These are phyloP conservation scores for Alauda arvensis DNA, from an alignment of 2,797 vertebrate genomes.

Conservation along the genomic window DNA sequence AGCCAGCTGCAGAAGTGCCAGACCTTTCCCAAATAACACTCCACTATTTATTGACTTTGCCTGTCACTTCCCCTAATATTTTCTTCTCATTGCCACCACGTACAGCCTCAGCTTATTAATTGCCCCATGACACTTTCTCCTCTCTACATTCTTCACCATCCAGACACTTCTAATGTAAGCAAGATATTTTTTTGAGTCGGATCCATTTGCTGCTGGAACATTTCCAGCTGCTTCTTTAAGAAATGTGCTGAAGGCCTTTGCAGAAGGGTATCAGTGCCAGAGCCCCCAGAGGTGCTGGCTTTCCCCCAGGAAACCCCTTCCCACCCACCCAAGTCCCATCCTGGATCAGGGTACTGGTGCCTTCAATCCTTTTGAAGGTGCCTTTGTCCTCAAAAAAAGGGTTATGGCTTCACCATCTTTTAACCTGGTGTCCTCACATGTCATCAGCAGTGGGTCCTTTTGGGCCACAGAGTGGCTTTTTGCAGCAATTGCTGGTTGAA, in stretches of 20 bases:
- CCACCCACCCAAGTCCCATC: neutral
- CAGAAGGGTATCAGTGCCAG: neutral
- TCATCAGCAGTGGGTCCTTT: neutral
- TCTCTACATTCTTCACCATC: neutral
- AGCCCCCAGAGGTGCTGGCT: fast-evolving
- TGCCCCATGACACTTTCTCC: neutral
- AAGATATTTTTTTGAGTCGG: neutral
- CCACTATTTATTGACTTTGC: neutral
- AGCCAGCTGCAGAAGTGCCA: neutral
- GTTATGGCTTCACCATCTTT: neutral
- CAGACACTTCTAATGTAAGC: constrained; percentile 18
- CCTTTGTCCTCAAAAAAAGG: neutral
- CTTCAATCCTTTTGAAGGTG: fast-evolving
- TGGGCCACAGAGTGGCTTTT: neutral
- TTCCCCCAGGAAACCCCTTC: neutral
- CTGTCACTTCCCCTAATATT: neutral
- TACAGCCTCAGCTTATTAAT: neutral
- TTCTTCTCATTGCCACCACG: neutral
- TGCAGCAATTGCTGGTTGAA: neutral
- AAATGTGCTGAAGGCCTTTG: fast-evolving
- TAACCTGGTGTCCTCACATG: fast-evolving
- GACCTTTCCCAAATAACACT: neutral
- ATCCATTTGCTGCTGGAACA: neutral
- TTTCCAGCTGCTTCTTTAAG: neutral
- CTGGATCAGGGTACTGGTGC: fast-evolving